Percentiles rank a stretch among this genome's conserved stretches.
phyloP scores from a whole-genome alignment of 2,113 vertebrate genomes.

The Pelusios castaneus region DNA sequence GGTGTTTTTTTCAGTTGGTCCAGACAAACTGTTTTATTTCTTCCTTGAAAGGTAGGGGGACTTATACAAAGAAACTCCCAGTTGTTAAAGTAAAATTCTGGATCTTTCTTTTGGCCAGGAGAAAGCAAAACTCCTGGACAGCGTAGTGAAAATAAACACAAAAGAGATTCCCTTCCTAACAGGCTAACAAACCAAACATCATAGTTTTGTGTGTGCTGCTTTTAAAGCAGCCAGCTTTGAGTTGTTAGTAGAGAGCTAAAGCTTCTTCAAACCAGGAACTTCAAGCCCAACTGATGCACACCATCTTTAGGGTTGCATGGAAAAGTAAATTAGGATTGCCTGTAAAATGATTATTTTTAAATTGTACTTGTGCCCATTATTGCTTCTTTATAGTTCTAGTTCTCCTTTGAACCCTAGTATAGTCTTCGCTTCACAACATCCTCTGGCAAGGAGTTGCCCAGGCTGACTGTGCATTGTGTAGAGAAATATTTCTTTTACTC shows the following conservation, averaged over 20 bases:
- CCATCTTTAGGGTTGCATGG: not conserved
- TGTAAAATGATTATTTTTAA: slow-evolving; percentile 34
- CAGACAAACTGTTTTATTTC: slow-evolving; percentile 25
- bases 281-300: not conserved
- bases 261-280: slow-evolving; percentile 41
- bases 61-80: slow-evolving; percentile 59
- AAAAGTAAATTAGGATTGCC: not conserved
- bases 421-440: too few species aligned
- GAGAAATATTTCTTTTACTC: too few species aligned
- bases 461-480: too few species aligned
- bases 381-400: not conserved
- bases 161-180: slow-evolving; percentile 40
- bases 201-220: slow-evolving; percentile 10
- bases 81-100: slow-evolving; percentile 48
- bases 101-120: slow-evolving; percentile 63
- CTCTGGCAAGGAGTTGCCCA: too few species aligned
- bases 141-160: slow-evolving; percentile 53
- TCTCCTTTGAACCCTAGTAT: too few species aligned
- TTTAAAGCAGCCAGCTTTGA: slow-evolving; percentile 9
- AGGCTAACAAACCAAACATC: slow-evolving; percentile 48
- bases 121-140: slow-evolving; percentile 35
- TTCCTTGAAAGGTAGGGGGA: slow-evolving; percentile 37
- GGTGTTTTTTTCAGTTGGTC: not conserved
- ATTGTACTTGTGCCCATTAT: slow-evolving; percentile 10
- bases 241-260: slow-evolving; percentile 47